Percentiles rank a stretch among this genome's conserved stretches.
Evolutionary conservation across 2,113 vertebrate genomes (phyloP).

Genomic region (Helogale parvula): DNA sequence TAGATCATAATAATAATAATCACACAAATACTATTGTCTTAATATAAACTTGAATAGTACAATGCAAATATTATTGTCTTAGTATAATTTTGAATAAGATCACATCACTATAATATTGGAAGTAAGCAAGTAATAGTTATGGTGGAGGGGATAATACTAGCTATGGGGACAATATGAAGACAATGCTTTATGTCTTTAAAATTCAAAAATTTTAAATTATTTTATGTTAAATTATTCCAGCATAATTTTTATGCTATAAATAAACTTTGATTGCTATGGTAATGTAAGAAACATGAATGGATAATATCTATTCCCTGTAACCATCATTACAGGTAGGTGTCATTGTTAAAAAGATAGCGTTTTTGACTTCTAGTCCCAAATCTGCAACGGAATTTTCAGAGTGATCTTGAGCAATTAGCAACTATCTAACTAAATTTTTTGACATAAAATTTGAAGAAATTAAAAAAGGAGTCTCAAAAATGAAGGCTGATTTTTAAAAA

Average conservation of each 20-base stretch:
- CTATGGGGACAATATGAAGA: constrained; percentile 54
- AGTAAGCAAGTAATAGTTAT: background rate
- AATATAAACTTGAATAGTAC: background rate
- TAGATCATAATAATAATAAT: background rate
- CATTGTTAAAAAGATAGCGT: constrained; percentile 13
- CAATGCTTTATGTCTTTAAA: background rate
- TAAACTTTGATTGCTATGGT: constrained; percentile 47
- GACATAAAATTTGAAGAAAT: constrained; percentile 5
- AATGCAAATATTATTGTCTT: background rate
- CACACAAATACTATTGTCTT: background rate
- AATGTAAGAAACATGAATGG: constrained; percentile 30
- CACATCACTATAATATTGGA: background rate
- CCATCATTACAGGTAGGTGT: constrained; percentile 19
- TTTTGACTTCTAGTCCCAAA: constrained; percentile 32
- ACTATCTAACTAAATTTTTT: background rate
- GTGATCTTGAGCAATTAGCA: constrained; percentile 15
- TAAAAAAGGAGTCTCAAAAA: background rate
- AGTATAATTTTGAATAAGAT: background rate
- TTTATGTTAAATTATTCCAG: constrained; percentile 48
- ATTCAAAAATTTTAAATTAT: constrained; percentile 51
- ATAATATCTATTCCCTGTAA: background rate
- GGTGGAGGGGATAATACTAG: constrained; percentile 10
- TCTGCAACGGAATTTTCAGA: constrained; percentile 39
- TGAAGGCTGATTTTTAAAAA: background rate
- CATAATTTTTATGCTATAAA: constrained; percentile 34